A percentile compares a stretch with the other conserved stretches of the same genome.
Conservation (phyloP, 2,888 invertebrate species). For the Epirrita christyi region DNA sequence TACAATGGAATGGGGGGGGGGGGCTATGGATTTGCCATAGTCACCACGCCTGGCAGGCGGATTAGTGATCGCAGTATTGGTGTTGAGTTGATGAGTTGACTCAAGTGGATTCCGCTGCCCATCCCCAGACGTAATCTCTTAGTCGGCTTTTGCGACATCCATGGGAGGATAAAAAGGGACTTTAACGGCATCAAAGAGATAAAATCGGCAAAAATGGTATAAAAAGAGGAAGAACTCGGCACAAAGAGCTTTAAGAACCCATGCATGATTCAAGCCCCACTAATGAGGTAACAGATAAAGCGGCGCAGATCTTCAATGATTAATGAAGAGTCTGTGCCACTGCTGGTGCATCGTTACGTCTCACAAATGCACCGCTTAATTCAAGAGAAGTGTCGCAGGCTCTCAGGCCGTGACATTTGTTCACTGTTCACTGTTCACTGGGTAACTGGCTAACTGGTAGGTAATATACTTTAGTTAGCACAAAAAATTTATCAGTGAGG, state of each 20-base stretch:
- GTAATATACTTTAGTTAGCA: background rate
- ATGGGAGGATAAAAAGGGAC: too few relatives aligned
- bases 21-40: too few relatives aligned
- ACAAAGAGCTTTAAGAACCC: conserved; percentile 3
- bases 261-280: conserved; percentile 19
- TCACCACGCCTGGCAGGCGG: too few relatives aligned
- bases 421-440: conserved; percentile 10
- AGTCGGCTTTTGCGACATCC: too few relatives aligned
- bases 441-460: background rate
- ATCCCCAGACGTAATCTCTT: too few relatives aligned
- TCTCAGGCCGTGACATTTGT: conserved; percentile 1
- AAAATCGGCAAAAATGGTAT: background rate
- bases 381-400: conserved; percentile 14
- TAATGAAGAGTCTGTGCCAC: conserved; percentile 13
- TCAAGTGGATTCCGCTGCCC: too few relatives aligned
- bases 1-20: too few relatives aligned
- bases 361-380: conserved; percentile 33
- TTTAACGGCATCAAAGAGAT: too few relatives aligned
- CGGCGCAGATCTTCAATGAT: conserved; percentile 20
- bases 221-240: background rate
- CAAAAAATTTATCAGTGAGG: background rate
- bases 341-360: conserved; percentile 8
- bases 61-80: too few relatives aligned
- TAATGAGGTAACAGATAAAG: conserved; percentile 21
- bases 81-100: too few relatives aligned